Evolutionary conservation across 2,113 vertebrate genomes (phyloP).

Genomic region (Rhegmatorhina hoffmannsi): DNA sequence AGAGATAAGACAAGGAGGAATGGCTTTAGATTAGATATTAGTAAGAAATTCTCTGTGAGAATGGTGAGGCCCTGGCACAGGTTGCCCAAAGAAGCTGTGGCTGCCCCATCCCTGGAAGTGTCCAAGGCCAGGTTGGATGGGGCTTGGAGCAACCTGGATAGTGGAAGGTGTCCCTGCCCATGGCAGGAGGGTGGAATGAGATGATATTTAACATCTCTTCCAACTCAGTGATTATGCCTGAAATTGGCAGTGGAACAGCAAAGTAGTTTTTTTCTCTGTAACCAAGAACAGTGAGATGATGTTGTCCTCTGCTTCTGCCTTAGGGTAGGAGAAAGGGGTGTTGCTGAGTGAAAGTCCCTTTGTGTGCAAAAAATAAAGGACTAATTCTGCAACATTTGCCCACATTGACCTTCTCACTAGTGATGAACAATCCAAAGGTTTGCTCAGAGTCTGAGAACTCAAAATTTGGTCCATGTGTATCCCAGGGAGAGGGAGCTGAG

Average conservation of each 20-base stretch:
- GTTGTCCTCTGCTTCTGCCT: neutral
- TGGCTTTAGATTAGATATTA: neutral
- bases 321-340: neutral
- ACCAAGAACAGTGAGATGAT: neutral
- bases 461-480: neutral
- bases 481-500: neutral
- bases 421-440: neutral
- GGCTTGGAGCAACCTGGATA: neutral
- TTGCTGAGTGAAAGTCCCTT: neutral
- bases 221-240: neutral
- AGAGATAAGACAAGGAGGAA: neutral
- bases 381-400: neutral
- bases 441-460: neutral
- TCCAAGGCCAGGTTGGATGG: neutral
- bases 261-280: neutral
- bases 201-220: neutral
- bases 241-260: neutral
- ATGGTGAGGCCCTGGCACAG: neutral
- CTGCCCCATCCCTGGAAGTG: neutral
- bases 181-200: neutral
- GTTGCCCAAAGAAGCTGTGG: neutral
- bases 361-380: neutral
- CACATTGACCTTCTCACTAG: neutral
- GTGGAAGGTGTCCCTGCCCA: neutral
- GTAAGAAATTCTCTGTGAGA: neutral